phyloP scores from a whole-genome alignment of 2,888 invertebrate genomes.

The Pachliopta kotzebuea region DNA sequence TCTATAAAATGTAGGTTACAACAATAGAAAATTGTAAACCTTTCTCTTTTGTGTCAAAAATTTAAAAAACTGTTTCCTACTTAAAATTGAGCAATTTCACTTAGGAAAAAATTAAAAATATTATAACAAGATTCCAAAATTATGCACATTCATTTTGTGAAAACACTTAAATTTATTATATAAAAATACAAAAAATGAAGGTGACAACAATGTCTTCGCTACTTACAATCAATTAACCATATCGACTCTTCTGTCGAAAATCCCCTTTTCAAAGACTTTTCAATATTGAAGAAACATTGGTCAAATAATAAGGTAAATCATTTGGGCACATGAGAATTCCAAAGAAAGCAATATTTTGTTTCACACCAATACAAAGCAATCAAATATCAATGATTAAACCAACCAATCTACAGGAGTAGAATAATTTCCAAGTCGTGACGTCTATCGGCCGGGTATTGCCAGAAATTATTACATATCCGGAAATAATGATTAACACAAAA shows the following conservation, averaged over 20 bases:
- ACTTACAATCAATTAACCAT: slow-evolving; percentile 42
- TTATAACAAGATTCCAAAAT: neutral
- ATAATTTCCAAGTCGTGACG: slow-evolving; percentile 3
- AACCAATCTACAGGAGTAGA: neutral
- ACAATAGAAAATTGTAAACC: slow-evolving; percentile 33
- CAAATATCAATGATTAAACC: slow-evolving; percentile 12
- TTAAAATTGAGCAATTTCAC: neutral
- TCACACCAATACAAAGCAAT: slow-evolving; percentile 23
- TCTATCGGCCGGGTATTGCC: neutral
- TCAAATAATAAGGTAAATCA: slow-evolving; percentile 13
- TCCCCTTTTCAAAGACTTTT: slow-evolving; percentile 5
- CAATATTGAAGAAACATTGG: slow-evolving; percentile 6
- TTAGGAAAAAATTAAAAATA: slow-evolving; percentile 8
- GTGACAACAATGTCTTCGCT: slow-evolving; percentile 36
- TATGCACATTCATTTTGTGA: neutral
- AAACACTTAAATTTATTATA: slow-evolving; percentile 14
- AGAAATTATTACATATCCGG: neutral
- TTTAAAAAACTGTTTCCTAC: neutral
- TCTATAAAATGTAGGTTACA: slow-evolving; percentile 35
- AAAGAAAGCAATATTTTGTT: slow-evolving; percentile 17
- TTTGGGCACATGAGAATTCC: slow-evolving; percentile 11
- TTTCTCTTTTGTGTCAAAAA: slow-evolving; percentile 36
- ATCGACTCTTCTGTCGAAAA: slow-evolving; percentile 26
- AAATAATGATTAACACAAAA: neutral
- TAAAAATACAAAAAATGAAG: slow-evolving; percentile 30